phyloP scores from a whole-genome alignment of 2,113 vertebrate genomes.

The Macrotis lagotis region DNA sequence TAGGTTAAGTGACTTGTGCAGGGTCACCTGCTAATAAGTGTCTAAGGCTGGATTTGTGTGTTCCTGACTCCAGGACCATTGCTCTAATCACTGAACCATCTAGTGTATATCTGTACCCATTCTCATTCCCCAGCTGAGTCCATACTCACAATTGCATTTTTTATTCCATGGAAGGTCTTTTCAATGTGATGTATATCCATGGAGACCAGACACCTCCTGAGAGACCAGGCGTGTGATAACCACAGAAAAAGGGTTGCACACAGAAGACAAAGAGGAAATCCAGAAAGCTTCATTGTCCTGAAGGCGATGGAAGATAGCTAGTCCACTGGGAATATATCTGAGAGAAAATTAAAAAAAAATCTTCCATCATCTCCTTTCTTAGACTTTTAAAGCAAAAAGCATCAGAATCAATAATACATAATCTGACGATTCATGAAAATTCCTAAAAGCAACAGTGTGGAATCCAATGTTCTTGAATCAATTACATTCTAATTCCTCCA shows the following conservation, averaged over 20 bases:
- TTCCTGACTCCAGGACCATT: neutral
- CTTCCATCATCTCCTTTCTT: fast-evolving
- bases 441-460: no score
- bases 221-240: fast-evolving
- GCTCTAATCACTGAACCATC: neutral
- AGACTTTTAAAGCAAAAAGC: neutral
- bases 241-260: neutral
- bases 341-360: neutral
- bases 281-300: constrained; percentile 74
- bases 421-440: neutral
- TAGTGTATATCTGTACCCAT: neutral
- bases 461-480: constrained; percentile 21
- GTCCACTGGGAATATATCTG: neutral
- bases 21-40: neutral
- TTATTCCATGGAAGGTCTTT: constrained; percentile 79
- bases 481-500: neutral
- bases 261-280: constrained; percentile 67
- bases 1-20: neutral
- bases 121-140: neutral
- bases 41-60: neutral
- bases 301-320: neutral
- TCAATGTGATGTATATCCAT: constrained; percentile 69
- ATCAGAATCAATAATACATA: neutral
- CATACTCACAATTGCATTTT: constrained; percentile 80
- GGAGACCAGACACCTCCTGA: constrained; percentile 76